Percentiles rank a stretch among this genome's conserved stretches.
phyloP scores from a whole-genome alignment of 1,140 invertebrate genomes.

The Lordiphosa stackelbergi region DNA sequence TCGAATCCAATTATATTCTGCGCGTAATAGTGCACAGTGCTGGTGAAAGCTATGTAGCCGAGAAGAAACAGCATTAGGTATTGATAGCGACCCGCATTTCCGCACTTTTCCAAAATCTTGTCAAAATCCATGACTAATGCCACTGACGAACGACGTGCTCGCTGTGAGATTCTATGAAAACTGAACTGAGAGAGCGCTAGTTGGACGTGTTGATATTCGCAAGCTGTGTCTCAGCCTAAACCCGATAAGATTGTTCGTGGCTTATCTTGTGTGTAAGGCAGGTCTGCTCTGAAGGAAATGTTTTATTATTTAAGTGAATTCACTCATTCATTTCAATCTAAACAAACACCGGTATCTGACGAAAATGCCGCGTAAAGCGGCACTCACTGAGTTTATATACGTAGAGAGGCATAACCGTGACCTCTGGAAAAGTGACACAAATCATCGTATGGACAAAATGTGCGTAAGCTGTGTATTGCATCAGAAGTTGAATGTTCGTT shows the following conservation, averaged over 20 bases:
- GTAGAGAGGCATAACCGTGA: conserved; percentile 19
- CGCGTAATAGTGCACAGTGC: conserved; percentile 79
- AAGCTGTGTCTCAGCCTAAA: conserved; percentile 7
- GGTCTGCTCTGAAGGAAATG: conserved; percentile 31
- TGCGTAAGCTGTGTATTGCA: not conserved
- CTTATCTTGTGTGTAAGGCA: conserved; percentile 36
- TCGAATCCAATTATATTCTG: conserved; percentile 79
- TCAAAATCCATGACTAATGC: conserved; percentile 78
- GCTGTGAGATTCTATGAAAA: conserved; percentile 60
- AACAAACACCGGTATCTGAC: conserved; percentile 37
- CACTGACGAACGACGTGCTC: conserved; percentile 14
- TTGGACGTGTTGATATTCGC: conserved; percentile 36
- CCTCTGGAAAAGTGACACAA: conserved; percentile 31
- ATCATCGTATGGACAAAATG: not conserved
- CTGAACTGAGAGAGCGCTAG: conserved; percentile 22
- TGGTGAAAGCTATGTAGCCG: conserved; percentile 78
- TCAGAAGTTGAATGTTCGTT: conserved; percentile 30
- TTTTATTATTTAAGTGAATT: conserved; percentile 66
- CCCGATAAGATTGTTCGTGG: conserved; percentile 57
- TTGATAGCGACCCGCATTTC: conserved; percentile 81
- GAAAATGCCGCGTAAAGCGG: conserved; percentile 13
- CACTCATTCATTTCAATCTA: conserved; percentile 59
- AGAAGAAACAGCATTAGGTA: conserved; percentile 79
- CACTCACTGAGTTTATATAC: conserved; percentile 19
- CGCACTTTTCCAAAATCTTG: conserved; percentile 79